Conservation (phyloP, 92 coral and sea anemone species). For the Parazoanthus atlanticus region DNA sequence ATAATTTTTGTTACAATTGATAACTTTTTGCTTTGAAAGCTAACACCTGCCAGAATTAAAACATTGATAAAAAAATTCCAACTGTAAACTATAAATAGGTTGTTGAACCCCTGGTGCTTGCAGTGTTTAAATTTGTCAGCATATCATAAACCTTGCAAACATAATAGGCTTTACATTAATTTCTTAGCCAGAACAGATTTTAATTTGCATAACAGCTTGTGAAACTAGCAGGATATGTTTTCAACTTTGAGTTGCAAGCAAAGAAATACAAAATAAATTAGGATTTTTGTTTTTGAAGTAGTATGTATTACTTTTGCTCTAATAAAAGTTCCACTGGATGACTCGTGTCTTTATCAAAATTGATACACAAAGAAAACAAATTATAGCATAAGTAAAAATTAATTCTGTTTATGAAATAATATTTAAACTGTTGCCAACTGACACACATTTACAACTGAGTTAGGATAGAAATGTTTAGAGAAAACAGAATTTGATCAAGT, state of each 20-base stretch:
- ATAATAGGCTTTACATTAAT: neutral
- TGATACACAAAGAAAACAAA: no score
- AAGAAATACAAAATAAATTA: neutral
- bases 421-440: no score
- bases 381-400: no score
- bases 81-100: neutral
- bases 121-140: neutral
- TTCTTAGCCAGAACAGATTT: neutral
- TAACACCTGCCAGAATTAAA: neutral
- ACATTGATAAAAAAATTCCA: neutral
- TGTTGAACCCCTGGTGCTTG: neutral
- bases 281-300: neutral
- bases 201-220: conserved; percentile 16
- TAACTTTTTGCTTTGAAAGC: neutral
- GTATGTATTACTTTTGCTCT: neutral
- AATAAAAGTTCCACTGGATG: neutral
- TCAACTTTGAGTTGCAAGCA: neutral
- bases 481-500: no score
- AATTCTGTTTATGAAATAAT: no score
- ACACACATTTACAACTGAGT: no score
- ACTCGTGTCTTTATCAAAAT: neutral
- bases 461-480: no score
- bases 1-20: neutral
- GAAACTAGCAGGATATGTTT: neutral
- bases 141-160: neutral